These are phyloP conservation scores for Minunthozetes semirufus DNA, from an alignment of 2,888 invertebrate genomes.

Conservation along the genomic window DNA sequence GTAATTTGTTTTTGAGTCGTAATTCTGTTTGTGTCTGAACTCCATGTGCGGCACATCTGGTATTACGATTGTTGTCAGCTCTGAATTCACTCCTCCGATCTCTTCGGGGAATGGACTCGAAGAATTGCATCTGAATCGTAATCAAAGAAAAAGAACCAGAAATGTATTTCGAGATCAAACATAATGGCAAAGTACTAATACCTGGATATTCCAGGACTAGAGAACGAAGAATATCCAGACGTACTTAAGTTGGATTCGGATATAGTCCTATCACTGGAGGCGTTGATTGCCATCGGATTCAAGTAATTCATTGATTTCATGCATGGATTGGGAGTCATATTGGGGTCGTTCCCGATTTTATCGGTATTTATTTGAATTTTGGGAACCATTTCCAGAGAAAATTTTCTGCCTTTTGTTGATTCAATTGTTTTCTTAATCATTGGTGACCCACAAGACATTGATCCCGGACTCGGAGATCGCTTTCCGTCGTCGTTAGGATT, in stretches of 20 bases:
- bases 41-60: slow-evolving; percentile 24
- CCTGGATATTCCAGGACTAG: slow-evolving; percentile 71
- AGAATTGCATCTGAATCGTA: slow-evolving; percentile 58
- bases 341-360: slow-evolving; percentile 37
- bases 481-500: background rate
- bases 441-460: slow-evolving; percentile 16
- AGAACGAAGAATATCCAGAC: slow-evolving; percentile 77
- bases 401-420: slow-evolving; percentile 38
- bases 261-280: slow-evolving; percentile 55
- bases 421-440: slow-evolving; percentile 8
- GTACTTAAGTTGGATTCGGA: slow-evolving; percentile 76
- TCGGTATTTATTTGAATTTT: slow-evolving; percentile 61
- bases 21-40: background rate
- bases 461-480: slow-evolving; percentile 11
- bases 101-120: slow-evolving; percentile 57
- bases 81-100: slow-evolving; percentile 35
- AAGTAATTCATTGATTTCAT: slow-evolving; percentile 42
- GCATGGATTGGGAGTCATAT: slow-evolving; percentile 56
- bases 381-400: slow-evolving; percentile 43
- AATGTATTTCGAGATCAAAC: too few species aligned
- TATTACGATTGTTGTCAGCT: slow-evolving; percentile 33
- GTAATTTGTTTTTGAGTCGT: background rate
- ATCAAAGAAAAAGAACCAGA: background rate
- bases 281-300: slow-evolving; percentile 39
- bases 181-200: background rate